Base-by-base conservation (phyloP, 2,888 invertebrate species). In the Aleiodes alternator region DNA sequence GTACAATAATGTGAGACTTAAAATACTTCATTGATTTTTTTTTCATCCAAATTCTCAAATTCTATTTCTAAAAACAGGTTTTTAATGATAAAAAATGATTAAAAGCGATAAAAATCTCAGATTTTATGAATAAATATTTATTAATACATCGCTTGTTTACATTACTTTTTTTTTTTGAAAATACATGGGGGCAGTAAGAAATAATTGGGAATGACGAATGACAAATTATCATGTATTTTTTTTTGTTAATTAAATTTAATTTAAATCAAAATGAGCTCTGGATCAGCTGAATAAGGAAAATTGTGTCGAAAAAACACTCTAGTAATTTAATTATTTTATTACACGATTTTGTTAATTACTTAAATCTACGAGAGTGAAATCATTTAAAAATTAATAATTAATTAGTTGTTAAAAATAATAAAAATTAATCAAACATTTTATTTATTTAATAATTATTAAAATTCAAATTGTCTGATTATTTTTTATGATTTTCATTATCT, bases 51-150 rank as follows among this genome's bases (percentile, higher is more conserved):
- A 61, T 38, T 38, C 12, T 59, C 31, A n/a, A 59, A 23, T n/a
- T 31, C 57, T 29, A 29, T 8, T n/a, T 31, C 11, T n/a, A 16
- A 31, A 9, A 57, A 51, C 53, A 31, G n/a, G 43, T 50, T n/a
- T 66, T 51, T 53, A 64, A 53, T 57, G 31, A 70, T 48, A 14
- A 66, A 23, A 9, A 6, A 43, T 51, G 59, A 29, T 66, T 48
- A 38, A 64, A 12, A 55, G 16, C 61, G 70, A 76, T 69, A 7
- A 48, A 34, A 53, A 72, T 38, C 66, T 73, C 43, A 74, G 56
- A 74, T 81, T 85, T 81, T 81, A 84, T 85, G 84, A 85, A 86
- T 84, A 86, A 85, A 85, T 85, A 84, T 85, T 85, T 86, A 85
- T 85, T 85, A 82, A 84, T 84, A 86, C 82, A 84, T 84, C 82